Evolutionary conservation across 2,113 vertebrate species (phyloP), one percentile per base, ranked within the genome.

Genomic region (Entelurus aequoreus): DNA sequence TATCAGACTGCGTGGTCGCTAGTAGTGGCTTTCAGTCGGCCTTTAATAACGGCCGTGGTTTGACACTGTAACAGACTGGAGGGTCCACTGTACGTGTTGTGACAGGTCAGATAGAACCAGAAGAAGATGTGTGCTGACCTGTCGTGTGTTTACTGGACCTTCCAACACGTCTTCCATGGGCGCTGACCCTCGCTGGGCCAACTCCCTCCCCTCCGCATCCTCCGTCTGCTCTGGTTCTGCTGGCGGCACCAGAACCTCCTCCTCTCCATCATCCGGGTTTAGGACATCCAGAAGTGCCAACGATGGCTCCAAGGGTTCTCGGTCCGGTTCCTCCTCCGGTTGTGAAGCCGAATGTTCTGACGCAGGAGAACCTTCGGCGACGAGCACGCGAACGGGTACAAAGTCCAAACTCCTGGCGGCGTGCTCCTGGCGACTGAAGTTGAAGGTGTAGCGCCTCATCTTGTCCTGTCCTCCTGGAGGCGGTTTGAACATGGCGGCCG

Each of bases 381-480:
- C 1, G 9, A 6, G 8, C 37, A 54, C 35, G 13, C 5, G 12
- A 88, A 90, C 72, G 83, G 78, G 86, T 54, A 85, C 54, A 70
- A 93, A 93, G 75, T 90, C 82, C 6, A 93, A 51, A 63, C 84
- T 74, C 66, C 73, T 80, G 14, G 93, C 79, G 8, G 79, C 79
- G n/a, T 62, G 59, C 72, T 92, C 85, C 78, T 92, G 90, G 2
- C 65, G 56, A 15, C 83, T 84, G 65, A 93, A 90, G 71, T 91
- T 80, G 36, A 82, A 86, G 0, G 46, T 77, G 80, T 87, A 93
- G 56, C 72, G 65, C 28, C 85, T 87, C 87, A 91, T 78, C 47
- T 78, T 84, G 62, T 90, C 87, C 50, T 71, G 84, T 5, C 73
- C 86, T 5, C 82, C 77, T 46, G 82, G 79, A 57, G 86, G 68